A percentile compares a stretch with the other conserved stretches of the same genome.
These are phyloP conservation scores for Phocides pigmalion DNA, from an alignment of 1,140 invertebrate genomes.

Conservation along the genomic window DNA sequence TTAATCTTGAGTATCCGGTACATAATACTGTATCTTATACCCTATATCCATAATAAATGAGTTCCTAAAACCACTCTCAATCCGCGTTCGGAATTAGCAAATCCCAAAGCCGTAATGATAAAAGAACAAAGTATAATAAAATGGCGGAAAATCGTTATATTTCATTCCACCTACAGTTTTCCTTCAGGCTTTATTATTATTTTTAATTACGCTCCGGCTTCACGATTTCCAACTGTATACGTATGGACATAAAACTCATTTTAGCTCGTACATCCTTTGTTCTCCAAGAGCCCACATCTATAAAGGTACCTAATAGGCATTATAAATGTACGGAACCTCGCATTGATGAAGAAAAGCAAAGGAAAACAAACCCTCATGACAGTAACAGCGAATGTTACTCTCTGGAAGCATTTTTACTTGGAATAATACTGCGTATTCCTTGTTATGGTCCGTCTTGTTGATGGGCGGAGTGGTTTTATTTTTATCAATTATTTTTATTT, in stretches of 20 bases:
- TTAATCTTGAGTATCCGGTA: too few relatives aligned
- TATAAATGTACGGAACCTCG: slow-evolving; percentile 31
- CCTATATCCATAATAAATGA: too few relatives aligned
- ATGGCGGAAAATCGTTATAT: slow-evolving; percentile 14
- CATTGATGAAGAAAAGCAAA: slow-evolving; percentile 40
- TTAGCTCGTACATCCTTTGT: not conserved
- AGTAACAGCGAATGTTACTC: slow-evolving; percentile 63
- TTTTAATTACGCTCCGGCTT: slow-evolving; percentile 18
- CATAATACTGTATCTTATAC: too few relatives aligned
- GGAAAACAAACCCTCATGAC: slow-evolving; percentile 61
- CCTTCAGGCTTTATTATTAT: slow-evolving; percentile 15
- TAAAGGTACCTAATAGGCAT: slow-evolving; percentile 41
- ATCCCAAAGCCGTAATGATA: too few relatives aligned
- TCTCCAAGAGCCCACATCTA: slow-evolving; percentile 25
- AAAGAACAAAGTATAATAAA: not conserved
- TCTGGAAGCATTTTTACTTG: slow-evolving; percentile 53
- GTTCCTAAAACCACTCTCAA: too few relatives aligned
- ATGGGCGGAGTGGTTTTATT: slow-evolving; percentile 39
- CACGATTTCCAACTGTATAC: not conserved
- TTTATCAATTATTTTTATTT: too few relatives aligned
- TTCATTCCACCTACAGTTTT: slow-evolving; percentile 9
- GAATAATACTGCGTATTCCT: slow-evolving; percentile 57
- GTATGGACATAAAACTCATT: not conserved
- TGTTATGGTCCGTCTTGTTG: slow-evolving; percentile 25
- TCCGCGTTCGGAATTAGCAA: too few relatives aligned